Evolutionary conservation across 2,113 vertebrate genomes (phyloP).

Genomic region (Neotoma lepida): DNA sequence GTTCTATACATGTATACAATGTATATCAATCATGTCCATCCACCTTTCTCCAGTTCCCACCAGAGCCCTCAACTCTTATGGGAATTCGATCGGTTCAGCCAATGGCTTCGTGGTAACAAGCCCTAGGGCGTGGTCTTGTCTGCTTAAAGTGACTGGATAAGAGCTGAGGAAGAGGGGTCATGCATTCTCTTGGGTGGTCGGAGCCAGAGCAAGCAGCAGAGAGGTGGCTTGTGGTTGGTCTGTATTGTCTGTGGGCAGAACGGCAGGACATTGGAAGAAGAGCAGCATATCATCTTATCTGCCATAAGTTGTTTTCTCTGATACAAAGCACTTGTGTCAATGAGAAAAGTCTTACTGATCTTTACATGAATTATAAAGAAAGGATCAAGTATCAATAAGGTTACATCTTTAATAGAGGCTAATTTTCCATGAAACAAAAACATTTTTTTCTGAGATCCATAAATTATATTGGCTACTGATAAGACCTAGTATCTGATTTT

Average conservation of each 20-base stretch:
- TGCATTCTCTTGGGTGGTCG: no score
- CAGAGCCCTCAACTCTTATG: no score
- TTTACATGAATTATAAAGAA: constrained; percentile 32
- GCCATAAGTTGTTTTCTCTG: not conserved
- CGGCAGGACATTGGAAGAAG: no score
- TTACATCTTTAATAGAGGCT: not conserved
- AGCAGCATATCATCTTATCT: not conserved
- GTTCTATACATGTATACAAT: not conserved
- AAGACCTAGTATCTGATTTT: not conserved
- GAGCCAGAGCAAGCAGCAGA: no score
- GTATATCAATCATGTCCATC: not conserved
- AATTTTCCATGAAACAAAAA: constrained; percentile 16
- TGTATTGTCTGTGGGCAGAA: no score
- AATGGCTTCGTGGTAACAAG: no score
- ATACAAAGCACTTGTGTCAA: not conserved
- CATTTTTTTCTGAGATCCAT: not conserved
- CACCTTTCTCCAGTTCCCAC: not conserved
- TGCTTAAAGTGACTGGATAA: no score
- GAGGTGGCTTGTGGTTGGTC: no score
- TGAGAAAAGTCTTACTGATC: not conserved
- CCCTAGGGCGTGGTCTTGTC: no score
- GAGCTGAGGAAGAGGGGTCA: no score
- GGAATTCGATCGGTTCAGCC: no score
- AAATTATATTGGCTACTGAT: not conserved
- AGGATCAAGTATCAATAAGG: not conserved